phyloP scores from a whole-genome alignment of 2,888 invertebrate genomes.

The Malacosoma neustria region DNA sequence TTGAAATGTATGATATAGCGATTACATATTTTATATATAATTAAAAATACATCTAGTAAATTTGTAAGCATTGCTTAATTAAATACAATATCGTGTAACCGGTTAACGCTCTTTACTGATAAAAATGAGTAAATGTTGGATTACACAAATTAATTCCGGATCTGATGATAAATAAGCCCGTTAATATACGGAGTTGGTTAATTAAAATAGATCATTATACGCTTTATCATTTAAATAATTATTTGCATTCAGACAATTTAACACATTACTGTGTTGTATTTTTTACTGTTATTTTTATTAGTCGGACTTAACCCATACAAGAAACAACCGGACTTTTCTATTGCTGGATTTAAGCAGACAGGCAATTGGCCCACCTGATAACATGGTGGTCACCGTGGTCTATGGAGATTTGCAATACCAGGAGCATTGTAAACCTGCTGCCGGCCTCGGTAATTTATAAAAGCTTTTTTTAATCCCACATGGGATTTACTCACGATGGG shows the following conservation, averaged over 20 bases:
- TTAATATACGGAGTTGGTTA: constrained; percentile 20
- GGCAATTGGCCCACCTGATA: not conserved
- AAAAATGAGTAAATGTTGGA: constrained; percentile 10
- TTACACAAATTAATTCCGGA: constrained; percentile 17
- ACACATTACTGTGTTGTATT: not conserved
- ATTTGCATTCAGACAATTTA: not conserved
- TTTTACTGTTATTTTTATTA: not conserved
- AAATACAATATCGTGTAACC: not conserved
- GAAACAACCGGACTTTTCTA: too few species aligned
- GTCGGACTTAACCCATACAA: too few species aligned
- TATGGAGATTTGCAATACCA: not conserved
- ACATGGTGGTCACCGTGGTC: not conserved
- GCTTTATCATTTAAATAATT: constrained; percentile 13
- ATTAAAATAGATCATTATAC: constrained; percentile 15
- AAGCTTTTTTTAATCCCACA: too few species aligned
- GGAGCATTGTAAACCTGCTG: not conserved
- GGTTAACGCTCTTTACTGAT: not conserved
- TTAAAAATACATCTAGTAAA: too few species aligned
- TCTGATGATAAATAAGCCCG: constrained; percentile 18
- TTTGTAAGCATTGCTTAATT: not conserved
- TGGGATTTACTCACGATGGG: too few species aligned
- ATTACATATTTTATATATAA: not conserved
- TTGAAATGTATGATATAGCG: not conserved
- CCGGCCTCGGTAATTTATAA: too few species aligned
- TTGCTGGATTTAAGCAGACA: too few species aligned